Base-by-base conservation (phyloP, 1,140 invertebrate species). In the Littorina saxatilis region DNA sequence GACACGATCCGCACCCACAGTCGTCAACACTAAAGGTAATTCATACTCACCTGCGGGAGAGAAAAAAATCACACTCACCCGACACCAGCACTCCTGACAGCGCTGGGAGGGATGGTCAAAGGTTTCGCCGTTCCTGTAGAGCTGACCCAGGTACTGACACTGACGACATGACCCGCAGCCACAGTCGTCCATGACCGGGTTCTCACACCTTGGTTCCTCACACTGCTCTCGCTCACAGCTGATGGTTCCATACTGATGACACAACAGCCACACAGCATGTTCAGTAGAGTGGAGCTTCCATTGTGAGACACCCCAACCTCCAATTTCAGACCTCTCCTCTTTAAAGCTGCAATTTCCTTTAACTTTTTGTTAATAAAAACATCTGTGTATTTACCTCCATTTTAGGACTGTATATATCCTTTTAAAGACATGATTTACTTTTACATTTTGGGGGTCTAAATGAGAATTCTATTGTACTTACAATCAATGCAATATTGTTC, bases 1-100 rank as follows among this genome's bases (percentile, higher is more conserved):
- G 66, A 87, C 89, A 90, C 0, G 66, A 73, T 29, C 78, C 80
- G 81, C 89, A 90, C 20, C 87, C 86, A 84, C 87, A 88, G 0
- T 70, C 72, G 39, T 89, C 86, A n/a, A n/a, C n/a, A n/a, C n/a
- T n/a, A n/a, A n/a, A n/a, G n/a, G n/a, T n/a, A n/a, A n/a, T n/a
- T n/a, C n/a, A n/a, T n/a, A n/a, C n/a, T n/a, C n/a, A n/a, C n/a
- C n/a, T n/a, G n/a, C n/a, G n/a, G n/a, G n/a, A n/a, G n/a, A n/a
- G n/a, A n/a, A n/a, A n/a, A n/a, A n/a, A n/a, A n/a, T n/a, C n/a
- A n/a, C 29, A 79, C 82, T 72, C 84, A 90, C 89, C 84, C 81
- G 80, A 78, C 89, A 90, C 9, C 61, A 55, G 85, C 89, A 90
- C 7, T 82, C 37, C 58, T 82, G 79, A 80, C 89, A 90, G 0